Conservation (phyloP, 2,113 vertebrate species). For the Brienomyrus brachyistius region DNA sequence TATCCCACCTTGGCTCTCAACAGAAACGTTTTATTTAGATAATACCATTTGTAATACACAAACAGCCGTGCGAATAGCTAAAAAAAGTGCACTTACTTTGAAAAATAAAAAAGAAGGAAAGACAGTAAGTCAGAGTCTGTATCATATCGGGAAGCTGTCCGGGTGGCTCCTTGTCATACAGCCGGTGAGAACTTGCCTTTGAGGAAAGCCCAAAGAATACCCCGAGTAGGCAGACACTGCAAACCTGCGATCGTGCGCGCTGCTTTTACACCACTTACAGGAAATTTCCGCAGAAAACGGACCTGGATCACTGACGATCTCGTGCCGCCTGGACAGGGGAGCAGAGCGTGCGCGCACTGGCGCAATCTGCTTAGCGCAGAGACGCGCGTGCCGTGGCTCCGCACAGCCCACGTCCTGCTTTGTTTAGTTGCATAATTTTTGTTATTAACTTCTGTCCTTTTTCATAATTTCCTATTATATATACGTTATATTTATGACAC, state of each 20-base stretch:
- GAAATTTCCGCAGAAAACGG: background rate
- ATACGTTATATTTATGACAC: background rate
- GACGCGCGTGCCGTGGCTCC: too few species aligned
- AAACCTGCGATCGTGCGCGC: background rate
- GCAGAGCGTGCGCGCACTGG: background rate
- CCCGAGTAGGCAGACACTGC: background rate
- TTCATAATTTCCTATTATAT: background rate
- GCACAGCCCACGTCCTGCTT: background rate
- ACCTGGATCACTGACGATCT: background rate
- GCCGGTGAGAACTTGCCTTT: background rate
- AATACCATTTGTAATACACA: background rate
- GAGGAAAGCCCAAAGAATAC: background rate
- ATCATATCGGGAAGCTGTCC: conserved; percentile 50
- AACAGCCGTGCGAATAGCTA: background rate
- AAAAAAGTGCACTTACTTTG: conserved; percentile 48
- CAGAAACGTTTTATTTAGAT: background rate
- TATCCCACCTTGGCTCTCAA: background rate
- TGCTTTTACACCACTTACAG: background rate
- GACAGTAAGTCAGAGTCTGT: conserved; percentile 42
- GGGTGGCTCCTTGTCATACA: conserved; percentile 16
- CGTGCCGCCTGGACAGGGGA: background rate
- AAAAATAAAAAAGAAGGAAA: conserved; percentile 45
- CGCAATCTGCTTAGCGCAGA: background rate
- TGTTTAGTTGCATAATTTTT: background rate
- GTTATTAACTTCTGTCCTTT: background rate